Evolutionary conservation across 2,113 vertebrate species (phyloP).

Genomic region (Narcine bancroftii): DNA sequence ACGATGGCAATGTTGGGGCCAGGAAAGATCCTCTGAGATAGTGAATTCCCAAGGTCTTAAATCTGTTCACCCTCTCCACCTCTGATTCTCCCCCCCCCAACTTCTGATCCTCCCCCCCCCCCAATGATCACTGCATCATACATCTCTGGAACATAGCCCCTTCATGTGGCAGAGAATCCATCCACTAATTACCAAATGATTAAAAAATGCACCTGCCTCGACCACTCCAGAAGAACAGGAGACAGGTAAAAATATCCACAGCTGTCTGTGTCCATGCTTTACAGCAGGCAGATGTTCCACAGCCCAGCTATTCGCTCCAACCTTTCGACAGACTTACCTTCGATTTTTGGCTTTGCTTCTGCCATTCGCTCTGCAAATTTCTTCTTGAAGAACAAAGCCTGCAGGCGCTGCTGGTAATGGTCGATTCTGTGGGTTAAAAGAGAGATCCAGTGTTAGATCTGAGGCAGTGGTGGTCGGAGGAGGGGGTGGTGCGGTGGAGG

Average conservation of each 20-base stretch:
- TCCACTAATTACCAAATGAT: not conserved
- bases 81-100: too few relatives aligned
- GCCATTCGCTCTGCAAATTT: slow-evolving; percentile 83
- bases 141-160: not conserved
- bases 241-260: not conserved
- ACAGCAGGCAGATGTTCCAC: not conserved
- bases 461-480: not conserved
- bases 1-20: too few relatives aligned
- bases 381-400: slow-evolving; percentile 91
- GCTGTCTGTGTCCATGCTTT: not conserved
- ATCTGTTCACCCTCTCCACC: too few relatives aligned
- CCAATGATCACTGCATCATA: too few relatives aligned
- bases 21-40: too few relatives aligned
- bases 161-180: not conserved
- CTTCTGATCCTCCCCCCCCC: too few relatives aligned
- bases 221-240: not conserved
- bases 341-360: slow-evolving; percentile 83
- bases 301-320: not conserved
- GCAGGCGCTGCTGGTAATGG: slow-evolving; percentile 88
- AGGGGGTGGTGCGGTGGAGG: not conserved
- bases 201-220: not conserved
- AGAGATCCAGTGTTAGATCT: not conserved
- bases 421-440: slow-evolving; percentile 64
- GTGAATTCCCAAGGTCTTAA: too few relatives aligned
- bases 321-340: slow-evolving; percentile 58